Evolutionary conservation across 1,140 invertebrate genomes (phyloP), one percentile per base, ranked within the genome.

Genomic region (Eumeta japonica): DNA sequence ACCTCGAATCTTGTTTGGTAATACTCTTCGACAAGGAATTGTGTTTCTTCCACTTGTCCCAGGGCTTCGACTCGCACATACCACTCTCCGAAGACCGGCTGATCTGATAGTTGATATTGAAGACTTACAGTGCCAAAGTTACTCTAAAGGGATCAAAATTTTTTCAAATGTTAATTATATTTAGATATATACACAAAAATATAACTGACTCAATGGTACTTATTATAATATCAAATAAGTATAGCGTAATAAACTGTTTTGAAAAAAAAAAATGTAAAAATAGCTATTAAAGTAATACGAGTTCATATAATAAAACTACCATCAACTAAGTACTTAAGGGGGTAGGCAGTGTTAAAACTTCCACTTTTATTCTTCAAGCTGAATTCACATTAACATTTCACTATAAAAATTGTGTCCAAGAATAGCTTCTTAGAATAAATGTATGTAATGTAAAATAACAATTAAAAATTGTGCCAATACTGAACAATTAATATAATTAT

Each of bases 71-170:
- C 88, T 43, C 86, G 81, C 39, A 98, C 90, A 10, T 82, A 86
- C 94, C 94, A 97, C 52, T 90, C 86, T 4, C 94, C 94, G 63
- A 88, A 95, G 16, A 89, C 83, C 0, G 94, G 92, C 59, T 95
- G 92, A 68, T 94, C 88, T 0, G 93, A 91, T 10, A 98, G 66
- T 51, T 86, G 84, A 70, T 97, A 97, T 14, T 87, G 83, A 39
- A 97, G 75, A 43, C 90, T 94, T 3, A 97, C 91, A 1, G 93
- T 89, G 15, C 94, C 92, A 56, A 90, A 81, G 76, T 92, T 92
- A 16, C 88, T 92, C 81, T 89, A 78, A 10, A 38, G 46, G 33
- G 31, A 48, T 55, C 13, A 20, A 18, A n/a, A n/a, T n/a, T n/a
- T n/a, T n/a, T n/a, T n/a, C n/a, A n/a, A n/a, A n/a, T n/a, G n/a